phyloP scores from a whole-genome alignment of 1,140 invertebrate species.

The Idris sp. region DNA sequence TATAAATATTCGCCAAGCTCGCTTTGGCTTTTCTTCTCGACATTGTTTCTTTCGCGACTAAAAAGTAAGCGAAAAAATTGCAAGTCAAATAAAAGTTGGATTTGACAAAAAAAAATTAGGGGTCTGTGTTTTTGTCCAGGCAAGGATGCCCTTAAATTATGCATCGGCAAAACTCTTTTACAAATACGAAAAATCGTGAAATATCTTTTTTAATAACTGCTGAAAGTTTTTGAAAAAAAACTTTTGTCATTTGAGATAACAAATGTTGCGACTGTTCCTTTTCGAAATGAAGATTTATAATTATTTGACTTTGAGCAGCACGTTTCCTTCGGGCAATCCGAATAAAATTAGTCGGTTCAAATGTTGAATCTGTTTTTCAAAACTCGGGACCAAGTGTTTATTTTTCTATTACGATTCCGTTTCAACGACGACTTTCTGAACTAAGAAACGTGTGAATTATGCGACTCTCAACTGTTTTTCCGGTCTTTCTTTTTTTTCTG shows the following conservation, averaged over 20 bases:
- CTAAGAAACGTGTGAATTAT: conserved; percentile 58
- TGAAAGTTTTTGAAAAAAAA: too few relatives aligned
- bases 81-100: too few relatives aligned
- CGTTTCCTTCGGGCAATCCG: conserved; percentile 13
- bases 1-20: conserved; percentile 32
- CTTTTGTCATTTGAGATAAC: too few relatives aligned
- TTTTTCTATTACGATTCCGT: conserved; percentile 70
- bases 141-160: too few relatives aligned
- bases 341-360: conserved; percentile 26
- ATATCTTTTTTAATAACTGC: too few relatives aligned
- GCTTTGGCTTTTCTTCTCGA: neutral
- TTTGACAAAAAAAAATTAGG: too few relatives aligned
- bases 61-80: too few relatives aligned
- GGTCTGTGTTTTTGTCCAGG: too few relatives aligned
- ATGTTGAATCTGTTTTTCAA: conserved; percentile 39
- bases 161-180: too few relatives aligned
- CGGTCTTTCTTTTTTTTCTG: conserved; percentile 12
- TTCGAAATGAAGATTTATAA: conserved; percentile 15
- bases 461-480: conserved; percentile 39
- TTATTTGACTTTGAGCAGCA: conserved; percentile 4
- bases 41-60: neutral
- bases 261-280: conserved; percentile 1
- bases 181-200: too few relatives aligned
- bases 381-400: conserved; percentile 67
- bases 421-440: conserved; percentile 48